Base-by-base conservation (phyloP, 1,140 invertebrate species). In the Drosophila azteca region DNA sequence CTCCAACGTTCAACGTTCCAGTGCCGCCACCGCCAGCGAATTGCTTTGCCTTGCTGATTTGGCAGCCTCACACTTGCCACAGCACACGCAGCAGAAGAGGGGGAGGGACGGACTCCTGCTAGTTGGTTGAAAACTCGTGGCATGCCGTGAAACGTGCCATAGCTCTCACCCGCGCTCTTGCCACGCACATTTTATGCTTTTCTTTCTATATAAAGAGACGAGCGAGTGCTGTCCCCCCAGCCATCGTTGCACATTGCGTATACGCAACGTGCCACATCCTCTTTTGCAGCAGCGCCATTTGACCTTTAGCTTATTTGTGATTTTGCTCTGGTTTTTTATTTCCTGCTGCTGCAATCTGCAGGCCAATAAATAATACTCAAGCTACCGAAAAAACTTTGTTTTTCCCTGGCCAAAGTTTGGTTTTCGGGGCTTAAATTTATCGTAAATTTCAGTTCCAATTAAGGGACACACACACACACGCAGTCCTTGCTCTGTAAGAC, bases 11-110 rank as follows among this genome's bases (percentile, higher is more conserved):
- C 77, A 72, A 66, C 35, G 35, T 39, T 39, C 35, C 35, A 39
- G 35, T 39, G 35, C 35, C 54, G 63, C 74, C 72, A 75, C 35
- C 54, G 63, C 74, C 72, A 75, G 68, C 65, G 65, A 78, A 78
- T 85, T 85, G 77, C 78, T 81, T 74, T 81, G 73, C 77, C 49
- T 65, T 81, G 81, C 73, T 85, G 82, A 85, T 85, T 85, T 85
- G 78, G 66, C 70, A 83, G 57, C 60, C 72, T 55, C 45, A 50
- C 57, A 54, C 61, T 35, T 48, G 17, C 29, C 41, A 45, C 44
- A 39, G n/a, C 41, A 50, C 44, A 45, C 20, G 13, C 6, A 26
- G 3, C 29, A 15, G 20, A n/a, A 6, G 6, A 13, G 20, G 20
- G 29, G 26, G 61, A 26, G 29, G 50, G 31, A 67, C 13, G 66